Evolutionary conservation across 1,140 invertebrate species (phyloP).

Genomic region (Pachyrhynchus sulphureomaculatus): DNA sequence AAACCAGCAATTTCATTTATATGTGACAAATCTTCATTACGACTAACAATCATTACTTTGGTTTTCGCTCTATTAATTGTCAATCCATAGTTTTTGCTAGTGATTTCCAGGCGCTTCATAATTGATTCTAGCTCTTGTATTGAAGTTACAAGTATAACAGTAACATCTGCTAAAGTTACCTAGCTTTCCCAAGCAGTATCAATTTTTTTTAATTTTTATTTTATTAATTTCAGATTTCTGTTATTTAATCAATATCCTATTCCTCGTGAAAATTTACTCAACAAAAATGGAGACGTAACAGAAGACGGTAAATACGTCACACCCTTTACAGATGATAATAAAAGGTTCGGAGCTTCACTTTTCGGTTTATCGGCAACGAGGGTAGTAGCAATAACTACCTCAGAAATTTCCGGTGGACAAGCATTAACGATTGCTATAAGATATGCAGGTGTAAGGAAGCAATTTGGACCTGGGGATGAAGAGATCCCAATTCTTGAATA

Average conservation of each 20-base stretch:
- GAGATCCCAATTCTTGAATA: constrained; percentile 90
- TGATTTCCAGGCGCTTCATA: no score
- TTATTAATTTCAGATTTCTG: constrained; percentile 73
- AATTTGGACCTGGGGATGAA: constrained; percentile 76
- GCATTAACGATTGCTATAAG: constrained; percentile 83
- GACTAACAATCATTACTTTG: no score
- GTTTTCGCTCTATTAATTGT: no score
- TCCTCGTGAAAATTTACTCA: constrained; percentile 79
- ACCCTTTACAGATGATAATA: constrained; percentile 71
- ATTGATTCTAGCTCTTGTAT: no score
- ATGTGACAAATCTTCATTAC: no score
- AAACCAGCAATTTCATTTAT: no score
- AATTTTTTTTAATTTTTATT: no score
- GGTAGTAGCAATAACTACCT: constrained; percentile 71
- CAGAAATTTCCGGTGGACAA: constrained; percentile 67
- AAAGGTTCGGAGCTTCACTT: constrained; percentile 76
- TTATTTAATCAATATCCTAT: constrained; percentile 85
- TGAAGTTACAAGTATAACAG: no score
- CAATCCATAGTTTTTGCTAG: no score
- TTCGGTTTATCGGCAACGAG: constrained; percentile 84
- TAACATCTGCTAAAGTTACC: no score
- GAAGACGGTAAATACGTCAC: constrained; percentile 79
- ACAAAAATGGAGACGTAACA: constrained; percentile 84
- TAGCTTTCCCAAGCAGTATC: no score
- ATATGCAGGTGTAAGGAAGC: constrained; percentile 85